A percentile compares a stretch with the other conserved stretches of the same genome.
These are phyloP conservation scores for Sebastes steindachneri DNA, from an alignment of 2,797 vertebrate genomes.

Conservation along the genomic window DNA sequence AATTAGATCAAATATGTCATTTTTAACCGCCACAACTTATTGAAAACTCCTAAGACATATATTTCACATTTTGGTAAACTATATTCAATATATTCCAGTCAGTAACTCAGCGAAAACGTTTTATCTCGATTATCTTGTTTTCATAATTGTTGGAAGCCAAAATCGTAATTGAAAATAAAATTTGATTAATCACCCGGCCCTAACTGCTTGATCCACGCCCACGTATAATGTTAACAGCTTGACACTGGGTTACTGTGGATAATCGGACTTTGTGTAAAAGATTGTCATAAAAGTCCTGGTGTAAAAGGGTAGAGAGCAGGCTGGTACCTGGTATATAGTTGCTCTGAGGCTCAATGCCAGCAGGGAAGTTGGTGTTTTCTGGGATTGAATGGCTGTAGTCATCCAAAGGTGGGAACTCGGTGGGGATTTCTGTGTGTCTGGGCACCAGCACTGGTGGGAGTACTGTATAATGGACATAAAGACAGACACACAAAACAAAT, in stretches of 20 bases:
- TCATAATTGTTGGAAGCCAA: neutral
- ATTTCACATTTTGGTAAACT: neutral
- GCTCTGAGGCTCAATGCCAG: constrained; percentile 97
- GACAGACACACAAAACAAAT: neutral
- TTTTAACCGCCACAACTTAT: neutral
- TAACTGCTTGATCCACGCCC: neutral
- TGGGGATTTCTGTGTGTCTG: constrained; percentile 95
- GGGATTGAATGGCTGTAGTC: constrained; percentile 99
- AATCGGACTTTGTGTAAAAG: neutral
- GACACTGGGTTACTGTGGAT: neutral
- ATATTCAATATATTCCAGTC: neutral
- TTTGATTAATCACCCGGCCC: neutral
- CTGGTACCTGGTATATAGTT: constrained; percentile 98
- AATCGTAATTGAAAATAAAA: neutral
- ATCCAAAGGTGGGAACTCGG: constrained; percentile 94
- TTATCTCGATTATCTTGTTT: neutral
- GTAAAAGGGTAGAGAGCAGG: neutral
- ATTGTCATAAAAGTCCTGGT: neutral
- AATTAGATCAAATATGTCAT: neutral
- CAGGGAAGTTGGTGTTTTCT: constrained; percentile 99
- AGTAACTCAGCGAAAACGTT: neutral
- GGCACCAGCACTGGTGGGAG: constrained; percentile 97
- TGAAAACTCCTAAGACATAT: neutral
- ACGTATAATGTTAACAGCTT: neutral
- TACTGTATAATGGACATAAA: constrained; percentile 80